These are phyloP conservation scores for sheep (Ovis aries) DNA, from an alignment of 2,113 vertebrate genomes.

Conservation along the genomic window ARS-UI_Ramb_v3.0 NC_056060.1:16772001-16772500, in stretches of 20 bases:
- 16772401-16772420: too few species aligned
- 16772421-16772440: neutral
- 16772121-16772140: neutral
- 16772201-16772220: neutral
- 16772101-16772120: accelerated
- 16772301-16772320: neutral
- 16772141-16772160: neutral
- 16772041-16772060: neutral
- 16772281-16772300: too few species aligned
- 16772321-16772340: neutral
- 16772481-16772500: neutral
- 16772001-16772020: too few species aligned
- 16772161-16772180: neutral
- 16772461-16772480: neutral
- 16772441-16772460: neutral
- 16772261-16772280: neutral
- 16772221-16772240: too few species aligned
- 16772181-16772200: neutral
- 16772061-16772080: accelerated
- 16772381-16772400: neutral
- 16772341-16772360: neutral
- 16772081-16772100: neutral
- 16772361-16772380: neutral
- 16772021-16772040: accelerated
- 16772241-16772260: neutral